These are phyloP conservation scores for Tenualosa thibaudeaui DNA, from an alignment of 2,797 vertebrate genomes.

Conservation along the genomic window DNA sequence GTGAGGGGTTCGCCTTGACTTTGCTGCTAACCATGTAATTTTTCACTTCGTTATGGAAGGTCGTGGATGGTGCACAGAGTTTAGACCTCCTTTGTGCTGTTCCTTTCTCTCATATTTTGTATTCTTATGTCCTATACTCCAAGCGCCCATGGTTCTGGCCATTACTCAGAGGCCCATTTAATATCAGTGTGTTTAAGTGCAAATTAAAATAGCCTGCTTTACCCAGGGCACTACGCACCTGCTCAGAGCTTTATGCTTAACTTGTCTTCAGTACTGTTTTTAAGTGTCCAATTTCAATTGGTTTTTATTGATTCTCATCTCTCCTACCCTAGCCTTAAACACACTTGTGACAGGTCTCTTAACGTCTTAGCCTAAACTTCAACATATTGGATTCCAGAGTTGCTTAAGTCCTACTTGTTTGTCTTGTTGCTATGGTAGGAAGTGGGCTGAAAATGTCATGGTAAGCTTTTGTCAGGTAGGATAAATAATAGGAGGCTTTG, in stretches of 20 bases:
- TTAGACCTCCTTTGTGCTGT: neutral
- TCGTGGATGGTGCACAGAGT: neutral
- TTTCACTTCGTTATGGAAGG: constrained; percentile 15
- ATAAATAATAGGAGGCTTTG: neutral
- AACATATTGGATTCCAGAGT: neutral
- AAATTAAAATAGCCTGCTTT: too few species aligned
- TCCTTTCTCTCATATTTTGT: neutral
- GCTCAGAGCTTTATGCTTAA: too few species aligned
- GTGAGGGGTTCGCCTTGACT: neutral
- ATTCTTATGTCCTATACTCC: neutral
- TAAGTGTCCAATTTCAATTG: too few species aligned
- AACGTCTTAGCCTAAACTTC: too few species aligned
- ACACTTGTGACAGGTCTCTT: too few species aligned
- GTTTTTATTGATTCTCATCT: too few species aligned
- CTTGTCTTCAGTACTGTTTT: too few species aligned
- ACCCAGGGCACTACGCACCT: too few species aligned
- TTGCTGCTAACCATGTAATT: neutral
- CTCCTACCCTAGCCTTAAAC: too few species aligned
- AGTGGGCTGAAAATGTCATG: neutral
- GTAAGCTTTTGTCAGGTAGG: neutral
- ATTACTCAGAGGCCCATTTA: neutral
- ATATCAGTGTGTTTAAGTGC: neutral
- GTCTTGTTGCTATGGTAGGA: neutral
- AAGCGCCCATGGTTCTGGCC: neutral
- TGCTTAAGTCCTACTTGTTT: neutral